Evolutionary conservation across 2,888 invertebrate species (phyloP).

Genomic region (Leptopilina myrica): DNA sequence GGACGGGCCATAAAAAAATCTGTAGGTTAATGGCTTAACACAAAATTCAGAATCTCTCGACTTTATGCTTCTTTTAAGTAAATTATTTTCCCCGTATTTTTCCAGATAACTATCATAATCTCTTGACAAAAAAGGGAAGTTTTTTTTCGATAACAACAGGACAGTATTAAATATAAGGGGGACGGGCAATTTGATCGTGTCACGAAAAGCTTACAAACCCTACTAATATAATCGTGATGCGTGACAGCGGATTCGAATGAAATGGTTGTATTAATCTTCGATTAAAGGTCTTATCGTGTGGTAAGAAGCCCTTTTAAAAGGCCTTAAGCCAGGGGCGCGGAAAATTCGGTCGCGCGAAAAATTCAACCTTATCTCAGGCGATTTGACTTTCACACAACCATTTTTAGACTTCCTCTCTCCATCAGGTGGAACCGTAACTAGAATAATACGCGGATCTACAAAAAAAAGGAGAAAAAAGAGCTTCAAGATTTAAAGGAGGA

Average conservation of each 20-base stretch:
- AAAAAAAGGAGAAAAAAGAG: neutral
- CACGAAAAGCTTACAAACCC: slow-evolving; percentile 59
- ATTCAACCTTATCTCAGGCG: slow-evolving; percentile 50
- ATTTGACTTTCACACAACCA: slow-evolving; percentile 32
- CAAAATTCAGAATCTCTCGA: too few relatives aligned
- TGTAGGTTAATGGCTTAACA: too few relatives aligned
- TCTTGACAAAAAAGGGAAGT: neutral
- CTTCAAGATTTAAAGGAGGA: slow-evolving; percentile 13
- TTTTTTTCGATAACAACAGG: neutral
- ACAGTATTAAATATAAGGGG: slow-evolving; percentile 2
- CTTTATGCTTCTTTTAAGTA: too few relatives aligned
- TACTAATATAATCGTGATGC: slow-evolving; percentile 63
- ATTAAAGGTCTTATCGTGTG: slow-evolving; percentile 67
- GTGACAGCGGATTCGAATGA: slow-evolving; percentile 59
- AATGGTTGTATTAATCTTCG: slow-evolving; percentile 71
- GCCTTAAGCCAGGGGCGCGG: slow-evolving; percentile 56
- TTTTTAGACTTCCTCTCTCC: neutral
- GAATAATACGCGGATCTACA: slow-evolving; percentile 10
- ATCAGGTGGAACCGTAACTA: slow-evolving; percentile 15
- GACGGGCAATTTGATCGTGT: slow-evolving; percentile 47
- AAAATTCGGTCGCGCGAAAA: slow-evolving; percentile 66
- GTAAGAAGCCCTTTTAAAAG: slow-evolving; percentile 49
- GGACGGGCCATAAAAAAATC: too few relatives aligned
- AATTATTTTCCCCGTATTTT: too few relatives aligned
- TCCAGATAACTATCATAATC: neutral